These are phyloP conservation scores for Xenus cinereus DNA, from an alignment of 2,113 vertebrate genomes.

Conservation along the genomic window DNA sequence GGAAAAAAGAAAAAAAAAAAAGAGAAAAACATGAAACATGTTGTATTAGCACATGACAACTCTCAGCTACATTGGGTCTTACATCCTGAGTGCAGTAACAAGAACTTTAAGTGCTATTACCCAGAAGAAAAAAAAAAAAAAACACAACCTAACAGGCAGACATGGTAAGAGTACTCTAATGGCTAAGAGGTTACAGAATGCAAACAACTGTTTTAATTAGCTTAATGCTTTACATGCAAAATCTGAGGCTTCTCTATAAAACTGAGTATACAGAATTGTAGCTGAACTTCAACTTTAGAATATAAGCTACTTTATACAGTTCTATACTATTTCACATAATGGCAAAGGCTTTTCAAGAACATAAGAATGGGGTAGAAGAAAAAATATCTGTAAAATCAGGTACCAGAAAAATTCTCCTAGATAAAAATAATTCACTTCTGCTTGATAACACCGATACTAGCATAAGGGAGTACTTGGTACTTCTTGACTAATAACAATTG, in stretches of 20 bases:
- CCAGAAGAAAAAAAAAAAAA: background rate
- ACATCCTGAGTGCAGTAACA: background rate
- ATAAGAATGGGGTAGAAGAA: background rate
- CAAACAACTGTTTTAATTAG: background rate
- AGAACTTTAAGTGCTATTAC: constrained; percentile 29
- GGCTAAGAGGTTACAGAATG: background rate
- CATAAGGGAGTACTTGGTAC: background rate
- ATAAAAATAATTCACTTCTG: background rate
- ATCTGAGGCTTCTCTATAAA: background rate
- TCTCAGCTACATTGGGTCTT: background rate
- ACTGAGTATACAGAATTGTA: background rate
- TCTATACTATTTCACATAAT: background rate
- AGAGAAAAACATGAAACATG: background rate
- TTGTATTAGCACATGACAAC: background rate
- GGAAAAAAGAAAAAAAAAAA: background rate
- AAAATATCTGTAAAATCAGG: background rate
- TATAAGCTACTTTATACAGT: background rate
- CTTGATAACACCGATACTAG: background rate
- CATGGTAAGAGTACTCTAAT: background rate
- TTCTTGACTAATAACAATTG: background rate
- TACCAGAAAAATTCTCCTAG: background rate
- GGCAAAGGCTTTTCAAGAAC: background rate
- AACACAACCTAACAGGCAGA: background rate
- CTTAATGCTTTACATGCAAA: background rate
- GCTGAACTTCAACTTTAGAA: background rate